These are phyloP conservation scores for Macrophya annulata DNA, from an alignment of 2,888 invertebrate species.

Conservation along the genomic window DNA sequence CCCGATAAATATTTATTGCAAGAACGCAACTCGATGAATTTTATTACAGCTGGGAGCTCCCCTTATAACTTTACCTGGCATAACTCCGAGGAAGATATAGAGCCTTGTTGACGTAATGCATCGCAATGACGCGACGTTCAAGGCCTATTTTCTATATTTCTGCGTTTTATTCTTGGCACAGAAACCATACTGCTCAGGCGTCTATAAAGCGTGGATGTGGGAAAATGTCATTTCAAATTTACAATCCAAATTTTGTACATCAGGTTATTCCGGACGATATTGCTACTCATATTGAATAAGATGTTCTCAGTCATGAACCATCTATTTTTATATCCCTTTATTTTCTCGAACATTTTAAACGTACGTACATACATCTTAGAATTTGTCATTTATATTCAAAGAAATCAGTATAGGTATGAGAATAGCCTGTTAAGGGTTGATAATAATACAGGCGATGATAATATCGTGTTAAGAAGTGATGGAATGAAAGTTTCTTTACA, in stretches of 20 bases:
- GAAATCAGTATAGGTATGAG: not conserved
- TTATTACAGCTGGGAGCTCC: constrained; percentile 29
- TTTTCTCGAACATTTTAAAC: not conserved
- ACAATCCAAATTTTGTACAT: not conserved
- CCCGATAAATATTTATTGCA: constrained; percentile 47
- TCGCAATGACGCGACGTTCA: constrained; percentile 37
- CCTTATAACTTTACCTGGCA: constrained; percentile 36
- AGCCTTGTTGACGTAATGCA: constrained; percentile 46
- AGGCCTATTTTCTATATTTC: constrained; percentile 10
- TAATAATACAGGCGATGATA: not conserved
- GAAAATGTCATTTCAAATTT: not conserved
- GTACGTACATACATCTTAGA: not conserved
- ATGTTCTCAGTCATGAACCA: not conserved
- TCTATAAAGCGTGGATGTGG: not conserved
- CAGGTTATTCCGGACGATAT: not conserved
- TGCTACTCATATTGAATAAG: not conserved
- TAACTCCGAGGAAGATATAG: constrained; percentile 25
- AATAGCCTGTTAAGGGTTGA: not conserved
- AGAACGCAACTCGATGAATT: constrained; percentile 36
- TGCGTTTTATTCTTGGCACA: not conserved
- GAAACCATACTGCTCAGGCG: not conserved
- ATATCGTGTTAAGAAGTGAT: not conserved
- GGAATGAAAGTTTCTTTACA: constrained; percentile 8
- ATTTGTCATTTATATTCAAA: not conserved
- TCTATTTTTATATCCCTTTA: not conserved